phyloP scores from a whole-genome alignment of 2,888 invertebrate genomes.

The Cephalotes varians region DNA sequence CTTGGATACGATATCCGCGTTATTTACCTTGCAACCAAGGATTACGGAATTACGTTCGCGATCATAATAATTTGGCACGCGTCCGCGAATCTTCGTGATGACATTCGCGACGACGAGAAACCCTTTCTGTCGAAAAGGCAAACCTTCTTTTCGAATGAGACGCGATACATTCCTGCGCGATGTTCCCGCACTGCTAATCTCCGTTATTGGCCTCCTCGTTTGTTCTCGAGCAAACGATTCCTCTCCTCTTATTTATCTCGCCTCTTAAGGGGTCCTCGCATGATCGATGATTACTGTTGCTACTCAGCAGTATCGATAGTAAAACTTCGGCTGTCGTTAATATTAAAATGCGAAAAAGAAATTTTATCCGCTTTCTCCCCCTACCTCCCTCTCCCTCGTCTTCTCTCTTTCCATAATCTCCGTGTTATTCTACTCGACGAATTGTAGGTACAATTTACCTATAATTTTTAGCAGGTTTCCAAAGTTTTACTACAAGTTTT shows the following conservation, averaged over 20 bases:
- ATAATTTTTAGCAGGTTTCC: not conserved
- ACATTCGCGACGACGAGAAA: not conserved
- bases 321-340: not conserved
- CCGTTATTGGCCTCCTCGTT: constrained; percentile 16
- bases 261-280: constrained; percentile 7
- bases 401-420: not conserved
- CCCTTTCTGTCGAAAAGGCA: not conserved
- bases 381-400: no score
- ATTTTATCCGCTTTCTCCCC: no score
- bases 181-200: constrained; percentile 23
- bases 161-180: constrained; percentile 1
- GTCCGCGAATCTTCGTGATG: no score
- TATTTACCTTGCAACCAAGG: not conserved
- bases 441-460: not conserved
- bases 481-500: no score
- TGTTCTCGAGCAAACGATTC: constrained; percentile 20
- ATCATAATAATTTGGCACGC: not conserved
- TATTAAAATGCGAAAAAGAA: not conserved
- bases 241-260: constrained; percentile 48
- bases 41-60: not conserved
- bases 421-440: not conserved
- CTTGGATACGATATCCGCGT: not conserved
- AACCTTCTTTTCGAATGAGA: not conserved
- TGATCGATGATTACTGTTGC: constrained; percentile 14
- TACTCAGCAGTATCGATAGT: constrained; percentile 18